phyloP scores from a whole-genome alignment of 2,797 vertebrate species.

The Anisognathus igniventris region DNA sequence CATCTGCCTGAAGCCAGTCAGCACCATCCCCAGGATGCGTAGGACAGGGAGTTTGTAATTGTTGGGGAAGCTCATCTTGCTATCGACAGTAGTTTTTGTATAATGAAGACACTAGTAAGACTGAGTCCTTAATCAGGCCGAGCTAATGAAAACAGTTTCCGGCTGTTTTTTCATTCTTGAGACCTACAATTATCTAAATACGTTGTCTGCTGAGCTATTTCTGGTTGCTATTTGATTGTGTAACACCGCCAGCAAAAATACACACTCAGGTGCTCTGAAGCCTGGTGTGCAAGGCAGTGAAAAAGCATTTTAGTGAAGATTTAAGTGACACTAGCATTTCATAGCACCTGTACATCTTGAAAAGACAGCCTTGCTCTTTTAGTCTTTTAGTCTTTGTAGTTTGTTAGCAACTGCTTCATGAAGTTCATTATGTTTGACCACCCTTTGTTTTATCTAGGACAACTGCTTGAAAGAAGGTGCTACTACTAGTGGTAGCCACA shows the following conservation, averaged over 20 bases:
- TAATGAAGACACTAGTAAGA: background rate
- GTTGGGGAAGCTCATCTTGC: background rate
- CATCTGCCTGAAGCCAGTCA: accelerated
- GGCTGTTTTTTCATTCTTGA: background rate
- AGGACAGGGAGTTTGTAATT: background rate
- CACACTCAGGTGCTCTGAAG: background rate
- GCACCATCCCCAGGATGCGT: background rate
- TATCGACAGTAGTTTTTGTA: background rate
- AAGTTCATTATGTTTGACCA: accelerated
- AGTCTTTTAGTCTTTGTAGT: background rate
- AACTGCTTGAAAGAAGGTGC: background rate
- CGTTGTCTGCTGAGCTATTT: background rate
- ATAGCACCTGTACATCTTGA: background rate
- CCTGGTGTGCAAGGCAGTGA: background rate
- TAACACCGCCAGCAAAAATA: background rate
- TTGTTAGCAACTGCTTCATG: background rate
- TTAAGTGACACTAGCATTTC: background rate
- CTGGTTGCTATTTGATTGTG: background rate
- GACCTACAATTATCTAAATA: background rate
- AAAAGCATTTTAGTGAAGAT: background rate
- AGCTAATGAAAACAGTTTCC: background rate
- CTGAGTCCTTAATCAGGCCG: background rate
- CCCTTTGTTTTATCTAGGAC: background rate
- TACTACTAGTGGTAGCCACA: background rate
- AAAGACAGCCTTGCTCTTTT: background rate